Percentiles rank a stretch among this genome's conserved stretches.
phyloP scores from a whole-genome alignment of 2,797 vertebrate genomes.

The Catostomus latipinnis region DNA sequence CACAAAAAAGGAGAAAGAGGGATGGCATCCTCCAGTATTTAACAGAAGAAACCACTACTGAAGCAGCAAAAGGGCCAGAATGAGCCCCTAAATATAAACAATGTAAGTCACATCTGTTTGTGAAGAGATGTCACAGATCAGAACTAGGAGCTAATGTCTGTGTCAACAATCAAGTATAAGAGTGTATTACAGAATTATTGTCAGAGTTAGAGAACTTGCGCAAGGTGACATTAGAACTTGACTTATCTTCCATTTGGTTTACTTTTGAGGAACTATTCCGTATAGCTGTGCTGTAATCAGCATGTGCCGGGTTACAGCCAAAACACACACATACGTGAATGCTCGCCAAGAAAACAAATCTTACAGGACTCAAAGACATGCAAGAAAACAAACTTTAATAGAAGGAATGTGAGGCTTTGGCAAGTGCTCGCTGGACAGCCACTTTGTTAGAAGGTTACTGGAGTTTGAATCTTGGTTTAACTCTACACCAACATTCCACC shows the following conservation, averaged over 20 bases:
- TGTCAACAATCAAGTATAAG: conserved; percentile 30
- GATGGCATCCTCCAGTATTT: conserved; percentile 40
- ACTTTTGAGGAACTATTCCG: conserved; percentile 59
- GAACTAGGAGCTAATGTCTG: conserved; percentile 36
- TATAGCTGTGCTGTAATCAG: conserved; percentile 59
- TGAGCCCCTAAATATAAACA: conserved; percentile 5
- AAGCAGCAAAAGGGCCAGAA: conserved; percentile 27
- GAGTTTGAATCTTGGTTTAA: conserved; percentile 64
- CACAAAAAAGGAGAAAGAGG: conserved; percentile 23
- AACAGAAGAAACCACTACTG: conserved; percentile 38
- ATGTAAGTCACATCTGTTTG: conserved; percentile 34
- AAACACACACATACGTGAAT: conserved; percentile 45
- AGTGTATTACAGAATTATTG: conserved; percentile 52
- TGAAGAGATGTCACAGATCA: conserved; percentile 30
- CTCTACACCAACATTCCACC: conserved; percentile 63
- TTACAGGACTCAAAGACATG: conserved; percentile 60
- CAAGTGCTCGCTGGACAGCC: conserved; percentile 56
- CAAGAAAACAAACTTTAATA: conserved; percentile 56
- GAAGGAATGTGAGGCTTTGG: conserved; percentile 60
- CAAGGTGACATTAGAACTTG: conserved; percentile 53
- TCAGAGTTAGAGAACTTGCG: conserved; percentile 37
- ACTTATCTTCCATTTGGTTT: conserved; percentile 57
- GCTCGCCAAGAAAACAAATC: conserved; percentile 55
- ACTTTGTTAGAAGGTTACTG: conserved; percentile 66
- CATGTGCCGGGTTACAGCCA: conserved; percentile 67